Evolutionary conservation across 2,113 vertebrate genomes (phyloP), one percentile per base, ranked within the genome.

Genomic region (Tachysurus fulvidraco): DNA sequence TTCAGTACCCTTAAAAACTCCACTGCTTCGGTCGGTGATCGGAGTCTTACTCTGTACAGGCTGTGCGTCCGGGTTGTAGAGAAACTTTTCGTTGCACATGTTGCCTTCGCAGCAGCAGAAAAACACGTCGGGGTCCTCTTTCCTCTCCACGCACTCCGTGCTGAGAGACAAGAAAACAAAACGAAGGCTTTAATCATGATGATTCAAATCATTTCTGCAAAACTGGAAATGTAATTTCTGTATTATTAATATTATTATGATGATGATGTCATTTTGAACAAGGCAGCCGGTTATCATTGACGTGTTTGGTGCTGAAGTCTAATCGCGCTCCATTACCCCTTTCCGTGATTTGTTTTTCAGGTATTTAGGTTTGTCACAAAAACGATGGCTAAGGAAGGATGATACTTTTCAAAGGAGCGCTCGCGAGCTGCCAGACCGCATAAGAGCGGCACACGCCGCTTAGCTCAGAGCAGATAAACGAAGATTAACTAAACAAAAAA

Each of bases 31-130:
- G 81, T 89, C 86, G 57, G 73, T 89, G 81, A 77, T 55, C 36
- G 86, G 60, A 62, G 84, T 74, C 96, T 96, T 95, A 97, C 96
- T 96, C 89, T 96, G 96, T 0, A 96, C 94, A 44, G 94, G 91
- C 89, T 94, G 95, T 90, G 92, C 94, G 81, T 96, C 95, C 0
- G 97, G 97, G 84, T 94, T 95, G 89, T 98, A 97, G 94, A 94
- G 96, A 90, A 98, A 97, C 88, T 94, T 96, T 83, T 96, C 93
- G 9, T 99, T 99, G 88, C 97, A 98, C 94, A 96, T 94, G 93
- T 95, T 97, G 88, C 97, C 97, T 87, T 99, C 97, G 92, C 97
- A 99, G 91, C 97, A 98, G 92, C 97, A 99, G 95, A 99, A 99
- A 91, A 97, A 98, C 12, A 99, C 97, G 12, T 97, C 97, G n/a